Evolutionary conservation across 2,888 invertebrate species (phyloP).

Genomic region (Acanthosepion pharaonis): DNA sequence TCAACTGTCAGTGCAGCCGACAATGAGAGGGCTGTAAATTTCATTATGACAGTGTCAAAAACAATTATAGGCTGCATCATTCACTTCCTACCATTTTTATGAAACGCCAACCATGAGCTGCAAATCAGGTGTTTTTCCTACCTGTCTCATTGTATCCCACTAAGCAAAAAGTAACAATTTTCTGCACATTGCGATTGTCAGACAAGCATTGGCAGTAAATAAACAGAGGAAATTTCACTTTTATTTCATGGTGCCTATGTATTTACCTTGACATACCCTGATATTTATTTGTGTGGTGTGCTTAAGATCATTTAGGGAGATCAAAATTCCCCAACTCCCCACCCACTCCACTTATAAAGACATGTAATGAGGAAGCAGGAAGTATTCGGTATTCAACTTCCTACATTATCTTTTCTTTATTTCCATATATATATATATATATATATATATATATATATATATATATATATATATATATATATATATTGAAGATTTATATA

Average conservation of each 20-base stretch:
- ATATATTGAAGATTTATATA: no score
- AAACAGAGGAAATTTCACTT: conserved; percentile 22
- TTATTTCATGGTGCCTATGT: not conserved
- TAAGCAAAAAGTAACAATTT: conserved; percentile 12
- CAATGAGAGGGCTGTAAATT: conserved; percentile 18
- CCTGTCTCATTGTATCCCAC: not conserved
- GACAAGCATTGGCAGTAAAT: not conserved
- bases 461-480: no score
- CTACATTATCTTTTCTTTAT: not conserved
- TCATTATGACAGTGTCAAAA: conserved; percentile 13
- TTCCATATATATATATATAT: not conserved
- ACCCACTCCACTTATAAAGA: not conserved
- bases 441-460: no score
- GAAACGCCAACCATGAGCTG: conserved; percentile 16
- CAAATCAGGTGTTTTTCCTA: not conserved
- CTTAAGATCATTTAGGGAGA: conserved; percentile 7
- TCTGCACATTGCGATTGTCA: not conserved
- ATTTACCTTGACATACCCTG: conserved; percentile 33
- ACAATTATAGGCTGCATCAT: not conserved
- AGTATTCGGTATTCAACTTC: not conserved
- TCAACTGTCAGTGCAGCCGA: conserved; percentile 33
- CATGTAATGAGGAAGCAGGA: not conserved
- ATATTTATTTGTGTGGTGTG: not conserved
- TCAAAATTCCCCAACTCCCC: not conserved
- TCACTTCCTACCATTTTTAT: not conserved